Percentiles rank a stretch among this genome's conserved stretches.
Evolutionary conservation across 2,113 vertebrate genomes (phyloP).

Genomic region (Dasypus novemcinctus): DNA sequence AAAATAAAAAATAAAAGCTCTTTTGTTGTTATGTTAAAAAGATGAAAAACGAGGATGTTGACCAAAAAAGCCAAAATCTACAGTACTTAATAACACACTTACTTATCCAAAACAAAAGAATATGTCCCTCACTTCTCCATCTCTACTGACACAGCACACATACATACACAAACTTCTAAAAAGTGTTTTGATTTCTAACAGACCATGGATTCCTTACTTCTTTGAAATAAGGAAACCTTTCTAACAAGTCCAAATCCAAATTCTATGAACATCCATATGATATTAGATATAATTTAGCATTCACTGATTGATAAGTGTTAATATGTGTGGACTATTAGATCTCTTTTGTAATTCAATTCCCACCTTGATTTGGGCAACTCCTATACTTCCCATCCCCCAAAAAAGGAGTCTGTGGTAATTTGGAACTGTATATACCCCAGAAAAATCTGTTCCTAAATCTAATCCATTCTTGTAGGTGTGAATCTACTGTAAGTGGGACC

Average conservation of each 20-base stretch:
- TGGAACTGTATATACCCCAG: no score
- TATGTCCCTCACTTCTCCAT: background rate
- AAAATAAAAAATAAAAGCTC: no score
- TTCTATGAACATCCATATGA: background rate
- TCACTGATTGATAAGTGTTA: background rate
- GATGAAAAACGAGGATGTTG: background rate
- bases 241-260: background rate
- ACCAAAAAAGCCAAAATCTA: background rate
- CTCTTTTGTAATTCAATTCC: background rate
- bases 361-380: background rate
- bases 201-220: background rate
- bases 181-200: background rate
- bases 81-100: background rate
- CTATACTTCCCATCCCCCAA: accelerated
- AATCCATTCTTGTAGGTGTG: no score
- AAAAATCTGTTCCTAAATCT: no score
- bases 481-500: no score
- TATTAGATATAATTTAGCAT: background rate
- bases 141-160: background rate
- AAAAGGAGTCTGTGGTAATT: background rate
- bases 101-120: background rate
- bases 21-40: background rate
- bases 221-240: background rate
- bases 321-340: background rate
- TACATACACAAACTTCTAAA: background rate